Evolutionary conservation across 2,888 invertebrate genomes (phyloP).

Genomic region (Dynastes tityus): DNA sequence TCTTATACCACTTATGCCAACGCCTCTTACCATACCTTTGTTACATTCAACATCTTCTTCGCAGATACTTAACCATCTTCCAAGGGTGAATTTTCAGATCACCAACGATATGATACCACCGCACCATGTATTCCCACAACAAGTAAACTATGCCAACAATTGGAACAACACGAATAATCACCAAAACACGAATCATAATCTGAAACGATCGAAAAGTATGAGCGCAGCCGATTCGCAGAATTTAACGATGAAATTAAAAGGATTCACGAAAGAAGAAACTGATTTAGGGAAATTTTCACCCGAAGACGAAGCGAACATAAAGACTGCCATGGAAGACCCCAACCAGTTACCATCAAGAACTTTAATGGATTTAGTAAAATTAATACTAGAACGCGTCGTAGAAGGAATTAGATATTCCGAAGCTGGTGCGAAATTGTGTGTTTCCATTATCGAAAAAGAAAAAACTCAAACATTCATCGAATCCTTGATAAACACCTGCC

Average conservation of each 20-base stretch:
- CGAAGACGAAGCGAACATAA: slow-evolving; percentile 82
- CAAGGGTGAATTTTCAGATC: slow-evolving; percentile 75
- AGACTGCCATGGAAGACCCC: slow-evolving; percentile 86
- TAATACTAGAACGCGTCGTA: slow-evolving; percentile 85
- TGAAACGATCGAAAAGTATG: slow-evolving; percentile 88
- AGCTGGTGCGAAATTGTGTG: slow-evolving; percentile 88
- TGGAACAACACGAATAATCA: slow-evolving; percentile 59
- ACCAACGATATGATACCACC: slow-evolving; percentile 72
- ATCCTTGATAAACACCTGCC: slow-evolving; percentile 89
- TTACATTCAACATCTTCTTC: slow-evolving; percentile 78
- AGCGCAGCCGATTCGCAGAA: slow-evolving; percentile 84
- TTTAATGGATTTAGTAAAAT: slow-evolving; percentile 89
- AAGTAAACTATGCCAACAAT: slow-evolving; percentile 59
- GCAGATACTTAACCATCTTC: slow-evolving; percentile 76
- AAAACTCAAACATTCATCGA: slow-evolving; percentile 91
- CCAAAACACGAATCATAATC: slow-evolving; percentile 63
- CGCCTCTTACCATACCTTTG: slow-evolving; percentile 63
- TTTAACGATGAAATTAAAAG: slow-evolving; percentile 79
- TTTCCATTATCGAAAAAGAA: slow-evolving; percentile 90
- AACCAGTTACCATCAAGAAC: slow-evolving; percentile 82
- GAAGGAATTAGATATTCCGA: slow-evolving; percentile 85
- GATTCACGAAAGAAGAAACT: slow-evolving; percentile 78
- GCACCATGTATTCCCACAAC: slow-evolving; percentile 72
- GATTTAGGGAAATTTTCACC: slow-evolving; percentile 84
- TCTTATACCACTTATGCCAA: slow-evolving; percentile 63